Evolutionary conservation across 2,113 vertebrate species (phyloP).

Genomic region (Oxyura jamaicensis): DNA sequence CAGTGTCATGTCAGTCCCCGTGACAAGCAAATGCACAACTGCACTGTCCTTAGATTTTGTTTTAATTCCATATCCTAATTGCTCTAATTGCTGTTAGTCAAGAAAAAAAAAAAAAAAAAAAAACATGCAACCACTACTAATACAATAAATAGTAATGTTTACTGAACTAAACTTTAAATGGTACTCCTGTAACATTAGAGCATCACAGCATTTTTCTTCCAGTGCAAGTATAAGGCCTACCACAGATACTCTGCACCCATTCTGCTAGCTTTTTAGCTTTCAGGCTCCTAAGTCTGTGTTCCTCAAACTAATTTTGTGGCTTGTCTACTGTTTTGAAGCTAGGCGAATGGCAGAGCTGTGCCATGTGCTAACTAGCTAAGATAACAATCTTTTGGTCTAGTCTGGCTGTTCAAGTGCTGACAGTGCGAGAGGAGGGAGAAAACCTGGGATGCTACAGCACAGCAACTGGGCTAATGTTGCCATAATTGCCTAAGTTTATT

Average conservation of each 20-base stretch:
- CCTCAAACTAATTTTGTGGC: not conserved
- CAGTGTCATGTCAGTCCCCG: not conserved
- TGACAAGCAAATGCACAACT: not conserved
- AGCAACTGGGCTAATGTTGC: not conserved
- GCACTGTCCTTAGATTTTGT: not conserved
- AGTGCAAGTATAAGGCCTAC: not conserved
- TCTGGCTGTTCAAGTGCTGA: not conserved
- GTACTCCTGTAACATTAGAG: not conserved
- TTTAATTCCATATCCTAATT: not conserved
- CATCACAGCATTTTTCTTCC: not conserved
- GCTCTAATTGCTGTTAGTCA: not conserved
- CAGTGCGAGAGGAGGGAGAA: not conserved
- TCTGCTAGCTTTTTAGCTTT: not conserved
- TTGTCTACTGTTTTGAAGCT: not conserved
- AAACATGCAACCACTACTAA: not conserved
- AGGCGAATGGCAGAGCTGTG: not conserved
- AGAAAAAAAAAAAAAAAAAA: not conserved
- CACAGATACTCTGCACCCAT: not conserved
- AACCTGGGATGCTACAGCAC: rapidly evolving
- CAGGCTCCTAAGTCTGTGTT: not conserved
- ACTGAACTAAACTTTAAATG: not conserved
- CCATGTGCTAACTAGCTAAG: not conserved
- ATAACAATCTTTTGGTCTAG: not conserved
- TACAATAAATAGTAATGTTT: not conserved
- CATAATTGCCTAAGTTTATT: not conserved